Conservation (phyloP, 2,888 invertebrate species). For the Chelonus formosanus region DNA sequence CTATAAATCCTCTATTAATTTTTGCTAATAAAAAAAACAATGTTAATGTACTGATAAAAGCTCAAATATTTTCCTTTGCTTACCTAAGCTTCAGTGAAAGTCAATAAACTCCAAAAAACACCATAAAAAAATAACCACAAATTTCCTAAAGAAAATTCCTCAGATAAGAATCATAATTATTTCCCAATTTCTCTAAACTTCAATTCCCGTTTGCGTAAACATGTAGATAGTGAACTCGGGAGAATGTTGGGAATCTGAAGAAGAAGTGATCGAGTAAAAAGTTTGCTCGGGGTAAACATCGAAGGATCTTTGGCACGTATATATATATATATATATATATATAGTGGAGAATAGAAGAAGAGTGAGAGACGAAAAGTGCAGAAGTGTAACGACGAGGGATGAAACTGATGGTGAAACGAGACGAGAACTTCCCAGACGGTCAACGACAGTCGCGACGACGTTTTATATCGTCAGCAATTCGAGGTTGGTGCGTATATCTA, state of each 20-base stretch:
- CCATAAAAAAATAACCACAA: background rate
- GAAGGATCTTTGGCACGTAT: constrained; percentile 9
- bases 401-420: constrained; percentile 14
- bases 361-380: constrained; percentile 4
- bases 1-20: no score
- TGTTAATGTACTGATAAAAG: no score
- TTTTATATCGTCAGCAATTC: constrained; percentile 21
- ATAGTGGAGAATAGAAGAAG: constrained; percentile 3
- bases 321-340: background rate
- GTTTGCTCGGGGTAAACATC: constrained; percentile 25
- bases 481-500: constrained; percentile 16
- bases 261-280: constrained; percentile 7
- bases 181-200: no score
- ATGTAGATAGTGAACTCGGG: no score
- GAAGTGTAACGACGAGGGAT: constrained; percentile 5
- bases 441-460: constrained; percentile 27
- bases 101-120: no score
- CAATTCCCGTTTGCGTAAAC: no score
- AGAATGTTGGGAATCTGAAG: background rate
- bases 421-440: constrained; percentile 28
- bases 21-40: no score
- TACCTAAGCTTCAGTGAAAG: no score
- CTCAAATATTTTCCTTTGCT: no score
- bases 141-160: background rate
- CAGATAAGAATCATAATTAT: no score